These are phyloP conservation scores for Erpobdella octoculata DNA, from an alignment of 2,888 invertebrate species.

Conservation along the genomic window DNA sequence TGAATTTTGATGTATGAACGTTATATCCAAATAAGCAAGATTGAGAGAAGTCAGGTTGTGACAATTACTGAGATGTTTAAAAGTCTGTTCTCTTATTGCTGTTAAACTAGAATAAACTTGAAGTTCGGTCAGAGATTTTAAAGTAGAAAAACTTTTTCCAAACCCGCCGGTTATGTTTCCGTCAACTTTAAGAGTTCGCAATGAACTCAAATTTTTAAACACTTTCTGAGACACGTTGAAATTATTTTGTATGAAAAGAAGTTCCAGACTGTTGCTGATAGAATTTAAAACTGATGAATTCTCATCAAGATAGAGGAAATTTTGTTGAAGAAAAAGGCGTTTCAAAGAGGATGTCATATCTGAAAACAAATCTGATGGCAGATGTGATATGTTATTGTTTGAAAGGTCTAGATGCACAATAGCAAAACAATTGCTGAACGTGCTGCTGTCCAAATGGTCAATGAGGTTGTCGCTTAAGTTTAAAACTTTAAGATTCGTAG, in stretches of 20 bases:
- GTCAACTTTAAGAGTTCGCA: background rate
- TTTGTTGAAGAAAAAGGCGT: background rate
- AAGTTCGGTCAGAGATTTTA: background rate
- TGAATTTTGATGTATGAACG: background rate
- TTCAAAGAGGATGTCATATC: background rate
- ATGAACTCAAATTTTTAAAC: background rate
- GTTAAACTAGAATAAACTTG: background rate
- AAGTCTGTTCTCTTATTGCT: background rate
- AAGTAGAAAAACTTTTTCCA: constrained; percentile 1
- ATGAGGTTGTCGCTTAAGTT: background rate
- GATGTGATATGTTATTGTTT: background rate
- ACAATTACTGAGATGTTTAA: background rate
- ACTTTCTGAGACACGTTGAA: background rate
- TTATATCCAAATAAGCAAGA: background rate
- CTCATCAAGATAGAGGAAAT: background rate
- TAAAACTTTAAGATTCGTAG: background rate
- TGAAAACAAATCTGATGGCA: background rate
- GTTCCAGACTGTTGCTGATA: background rate
- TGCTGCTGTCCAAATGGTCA: background rate
- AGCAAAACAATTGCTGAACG: background rate
- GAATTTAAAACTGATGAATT: background rate
- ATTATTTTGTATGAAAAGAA: background rate
- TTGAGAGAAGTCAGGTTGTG: background rate
- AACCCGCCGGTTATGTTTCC: background rate
- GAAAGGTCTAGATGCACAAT: background rate